Base-by-base conservation (phyloP, 2,888 invertebrate species). In the Tryphoninae sp. region DNA sequence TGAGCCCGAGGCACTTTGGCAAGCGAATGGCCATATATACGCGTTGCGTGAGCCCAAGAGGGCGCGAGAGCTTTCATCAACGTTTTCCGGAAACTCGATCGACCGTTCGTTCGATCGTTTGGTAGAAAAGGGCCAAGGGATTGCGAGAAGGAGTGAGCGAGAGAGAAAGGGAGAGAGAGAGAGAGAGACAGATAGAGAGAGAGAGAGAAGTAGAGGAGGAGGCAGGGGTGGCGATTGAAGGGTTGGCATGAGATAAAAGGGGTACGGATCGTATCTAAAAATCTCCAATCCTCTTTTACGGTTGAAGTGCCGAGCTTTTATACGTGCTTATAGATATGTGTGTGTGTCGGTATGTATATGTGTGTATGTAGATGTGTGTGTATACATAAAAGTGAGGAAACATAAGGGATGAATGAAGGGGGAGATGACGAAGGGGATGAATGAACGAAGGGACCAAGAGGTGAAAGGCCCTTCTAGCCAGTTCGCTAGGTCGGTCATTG, bases 1-100 rank as follows among this genome's bases (percentile, higher is more conserved):
- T 51, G 67, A 59, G 75, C 75, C 71, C 53, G 64, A 53, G 75
- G 75, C 58, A 75, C 71, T 71, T 75, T 59, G 64, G 64, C 40
- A 65, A 75, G 13, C 33, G 59, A 61, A 61, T 9, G 40, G 74
- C 62, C 65, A 71, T n/a, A 67, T 23, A 80, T 23, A 80, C 62
- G 55, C 61, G 71, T 6, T 65, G 49, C 23, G 8, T 13, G 62
- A 26, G 64, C 40, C 49, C 19, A 40, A 67, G 26, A 65, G 65
- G 33, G 71, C 59, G 61, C 51, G 55, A 64, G 74, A 80, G 79
- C 79, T 80, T 80, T 80, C 80, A 80, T 80, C 80, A 80, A 80
- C 80, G 67, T 67, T 80, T 53, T 61, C 76, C 76, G 80, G 80
- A 72, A 80, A 72, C 76, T 71, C 76, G 76, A 80, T 80, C 80